These are phyloP conservation scores for Strongylocentrotus purpuratus DNA, from an alignment of 35 echinoderm and acorn worm genomes.

Conservation along the genomic window DNA sequence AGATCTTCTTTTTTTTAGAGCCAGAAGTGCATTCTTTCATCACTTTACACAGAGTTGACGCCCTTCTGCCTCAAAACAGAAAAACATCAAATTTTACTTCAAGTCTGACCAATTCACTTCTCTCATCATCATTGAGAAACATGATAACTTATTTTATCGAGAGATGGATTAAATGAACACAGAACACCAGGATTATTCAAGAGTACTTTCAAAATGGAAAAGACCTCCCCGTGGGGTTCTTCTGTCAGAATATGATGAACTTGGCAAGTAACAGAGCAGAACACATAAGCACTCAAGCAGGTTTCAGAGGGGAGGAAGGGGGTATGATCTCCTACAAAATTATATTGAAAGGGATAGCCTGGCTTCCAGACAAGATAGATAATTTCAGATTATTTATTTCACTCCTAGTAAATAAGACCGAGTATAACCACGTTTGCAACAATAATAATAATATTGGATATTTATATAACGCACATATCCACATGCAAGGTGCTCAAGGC, in stretches of 20 bases:
- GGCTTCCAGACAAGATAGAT: not conserved
- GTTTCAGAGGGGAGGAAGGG: not conserved
- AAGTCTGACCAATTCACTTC: not conserved
- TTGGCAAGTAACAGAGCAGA: not conserved
- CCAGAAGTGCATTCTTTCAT: no score
- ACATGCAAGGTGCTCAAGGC: no score
- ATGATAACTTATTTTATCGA: not conserved
- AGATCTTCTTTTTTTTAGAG: no score
- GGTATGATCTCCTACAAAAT: not conserved
- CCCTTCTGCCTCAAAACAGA: no score
- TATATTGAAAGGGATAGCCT: not conserved
- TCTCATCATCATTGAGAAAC: not conserved
- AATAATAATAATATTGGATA: no score
- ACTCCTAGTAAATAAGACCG: not conserved
- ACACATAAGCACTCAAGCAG: not conserved
- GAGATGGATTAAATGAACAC: not conserved
- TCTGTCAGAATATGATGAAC: not conserved
- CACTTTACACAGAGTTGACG: no score
- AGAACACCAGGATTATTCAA: not conserved
- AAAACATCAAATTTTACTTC: not conserved
- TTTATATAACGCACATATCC: no score
- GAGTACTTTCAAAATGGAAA: not conserved
- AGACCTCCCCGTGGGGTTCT: not conserved
- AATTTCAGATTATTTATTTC: not conserved
- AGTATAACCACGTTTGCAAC: not conserved